Percentiles rank a stretch among this genome's conserved stretches.
Conservation (phyloP, 2,888 invertebrate species). For the Torymus texanus region DNA sequence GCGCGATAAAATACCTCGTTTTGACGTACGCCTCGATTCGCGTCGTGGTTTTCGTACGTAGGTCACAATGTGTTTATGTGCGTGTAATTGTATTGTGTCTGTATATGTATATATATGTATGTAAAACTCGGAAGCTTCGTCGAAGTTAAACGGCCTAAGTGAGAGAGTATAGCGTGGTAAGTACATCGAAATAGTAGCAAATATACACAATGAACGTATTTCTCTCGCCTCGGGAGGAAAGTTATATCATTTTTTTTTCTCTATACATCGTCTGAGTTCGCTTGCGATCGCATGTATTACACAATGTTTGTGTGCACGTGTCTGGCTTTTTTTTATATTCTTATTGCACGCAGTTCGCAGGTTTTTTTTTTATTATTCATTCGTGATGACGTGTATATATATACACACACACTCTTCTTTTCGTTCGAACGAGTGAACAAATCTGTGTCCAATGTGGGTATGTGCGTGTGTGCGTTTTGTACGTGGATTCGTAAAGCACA, state of each 20-base stretch:
- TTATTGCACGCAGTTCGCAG: slow-evolving; percentile 15
- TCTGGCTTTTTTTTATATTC: slow-evolving; percentile 1
- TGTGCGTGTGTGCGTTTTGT: too few relatives aligned
- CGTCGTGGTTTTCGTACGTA: background rate
- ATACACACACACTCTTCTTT: background rate
- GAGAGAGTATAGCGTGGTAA: slow-evolving; percentile 11
- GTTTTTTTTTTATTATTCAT: too few relatives aligned
- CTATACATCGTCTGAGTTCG: slow-evolving; percentile 2
- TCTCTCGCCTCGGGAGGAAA: background rate
- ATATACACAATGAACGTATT: background rate
- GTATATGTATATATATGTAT: slow-evolving; percentile 10
- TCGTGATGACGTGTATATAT: background rate
- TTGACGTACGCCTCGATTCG: background rate
- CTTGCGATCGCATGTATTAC: too few relatives aligned
- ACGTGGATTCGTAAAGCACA: background rate
- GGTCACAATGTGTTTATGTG: background rate
- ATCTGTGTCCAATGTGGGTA: too few relatives aligned
- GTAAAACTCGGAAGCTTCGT: slow-evolving; percentile 33
- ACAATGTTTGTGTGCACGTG: too few relatives aligned
- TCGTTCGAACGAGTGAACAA: too few relatives aligned
- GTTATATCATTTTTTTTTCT: slow-evolving; percentile 1
- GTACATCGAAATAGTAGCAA: slow-evolving; percentile 35
- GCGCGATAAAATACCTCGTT: slow-evolving; percentile 2
- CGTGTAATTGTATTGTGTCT: background rate
- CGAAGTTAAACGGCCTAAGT: slow-evolving; percentile 27